Percentiles rank a stretch among this genome's conserved stretches.
phyloP scores from a whole-genome alignment of 1,140 invertebrate genomes.

The Eurytemora carolleeae region DNA sequence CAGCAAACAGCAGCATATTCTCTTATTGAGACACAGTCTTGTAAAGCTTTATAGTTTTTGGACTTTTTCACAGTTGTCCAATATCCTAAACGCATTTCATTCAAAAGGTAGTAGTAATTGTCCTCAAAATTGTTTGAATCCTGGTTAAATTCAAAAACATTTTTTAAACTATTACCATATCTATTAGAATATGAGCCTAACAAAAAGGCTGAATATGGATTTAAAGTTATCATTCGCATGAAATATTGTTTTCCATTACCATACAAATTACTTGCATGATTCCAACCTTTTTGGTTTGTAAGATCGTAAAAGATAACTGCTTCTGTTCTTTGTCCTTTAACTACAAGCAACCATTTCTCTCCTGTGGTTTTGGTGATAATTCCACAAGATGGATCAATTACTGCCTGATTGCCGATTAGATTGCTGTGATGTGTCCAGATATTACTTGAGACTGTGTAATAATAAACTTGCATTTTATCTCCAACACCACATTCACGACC shows the following conservation, averaged over 20 bases:
- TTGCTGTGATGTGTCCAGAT: not conserved
- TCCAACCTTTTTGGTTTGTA: not conserved
- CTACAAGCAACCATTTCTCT: not conserved
- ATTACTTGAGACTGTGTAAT: not conserved
- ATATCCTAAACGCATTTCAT: not conserved
- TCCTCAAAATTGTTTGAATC: not conserved
- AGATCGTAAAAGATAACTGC: not conserved
- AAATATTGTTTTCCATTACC: not conserved
- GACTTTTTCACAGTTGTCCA: not conserved
- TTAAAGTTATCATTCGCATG: not conserved
- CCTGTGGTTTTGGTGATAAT: not conserved
- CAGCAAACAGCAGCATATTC: not conserved
- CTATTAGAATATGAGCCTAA: not conserved
- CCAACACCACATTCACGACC: not conserved
- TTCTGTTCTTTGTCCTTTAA: not conserved
- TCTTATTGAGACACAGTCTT: not conserved
- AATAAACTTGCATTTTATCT: not conserved
- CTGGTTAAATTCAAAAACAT: not conserved
- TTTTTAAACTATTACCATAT: not conserved
- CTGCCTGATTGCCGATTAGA: not conserved
- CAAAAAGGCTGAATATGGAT: not conserved
- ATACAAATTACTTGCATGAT: not conserved
- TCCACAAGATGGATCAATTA: not conserved
- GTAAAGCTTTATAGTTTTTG: not conserved
- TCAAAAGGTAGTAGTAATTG: not conserved